Evolutionary conservation across 1,140 invertebrate species (phyloP), one percentile per base, ranked within the genome.

Genomic region (Nylanderia fulva): DNA sequence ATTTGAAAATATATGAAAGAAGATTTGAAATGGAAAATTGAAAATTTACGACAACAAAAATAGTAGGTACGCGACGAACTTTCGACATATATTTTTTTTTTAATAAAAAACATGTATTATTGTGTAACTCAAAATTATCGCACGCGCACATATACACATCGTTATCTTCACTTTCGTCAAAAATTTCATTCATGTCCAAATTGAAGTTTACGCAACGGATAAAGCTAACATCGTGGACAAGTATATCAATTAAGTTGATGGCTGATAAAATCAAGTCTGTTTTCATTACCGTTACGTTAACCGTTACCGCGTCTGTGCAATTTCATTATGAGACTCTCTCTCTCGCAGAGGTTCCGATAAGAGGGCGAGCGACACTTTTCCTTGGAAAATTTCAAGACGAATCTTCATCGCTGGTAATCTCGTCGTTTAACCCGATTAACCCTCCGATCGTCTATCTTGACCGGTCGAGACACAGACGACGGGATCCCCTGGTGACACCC

Each of bases 401-500:
- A 48, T 48, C 45, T 18, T 48, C 60, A 27, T 24, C 61, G 33
- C 24, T 21, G 61, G 27, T 85, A 79, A 85, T 85, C 74, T 80
- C 48, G 13, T 77, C 75, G 36, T 79, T 79, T 85, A 85, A 85
- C 74, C 74, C 61, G 74, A 85, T 79, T 85, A 85, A 84, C 74
- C n/a, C 18, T 9, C 13, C 61, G 61, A 24, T 79, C 69, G 27
- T 69, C 42, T 69, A 82, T 85, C 84, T 79, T 42, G 83, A 79
- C n/a, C 60, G 60, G 15, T 21, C 11, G 45, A 76, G 74, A 54
- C 71, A 48, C 71, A 5, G 74, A 24, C 15, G 36, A 21, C 33
- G 15, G 64, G 18, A 71, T 69, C 24, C 42, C 18, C 24, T n/a
- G 8, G 3, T 3, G 42, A 52, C 29, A 54, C 13, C 2, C 24